A percentile compares a stretch with the other conserved stretches of the same genome.
Conservation (phyloP, 2,797 vertebrate genomes). For the Parauchenoglanis punctatus region DNA sequence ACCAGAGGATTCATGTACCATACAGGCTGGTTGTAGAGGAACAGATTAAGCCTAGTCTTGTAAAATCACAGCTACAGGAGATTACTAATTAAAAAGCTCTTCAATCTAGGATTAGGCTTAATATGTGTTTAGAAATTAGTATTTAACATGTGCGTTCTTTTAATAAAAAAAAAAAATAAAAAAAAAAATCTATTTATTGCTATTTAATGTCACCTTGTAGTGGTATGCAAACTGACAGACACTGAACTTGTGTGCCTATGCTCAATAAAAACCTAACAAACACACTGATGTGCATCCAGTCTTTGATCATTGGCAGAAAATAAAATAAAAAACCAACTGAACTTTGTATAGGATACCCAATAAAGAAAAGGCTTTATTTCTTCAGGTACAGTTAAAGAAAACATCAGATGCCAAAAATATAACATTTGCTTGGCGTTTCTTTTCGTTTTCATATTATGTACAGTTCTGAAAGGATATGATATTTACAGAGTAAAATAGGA, state of each 20-base stretch:
- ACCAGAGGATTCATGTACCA: neutral
- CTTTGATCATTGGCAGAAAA: neutral
- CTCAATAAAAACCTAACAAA: conserved; percentile 45
- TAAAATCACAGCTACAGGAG: neutral
- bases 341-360: conserved; percentile 67
- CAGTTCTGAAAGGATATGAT: conserved; percentile 78
- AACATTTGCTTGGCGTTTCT: conserved; percentile 81
- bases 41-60: conserved; percentile 17
- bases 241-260: conserved; percentile 57
- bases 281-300: neutral
- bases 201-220: conserved; percentile 66
- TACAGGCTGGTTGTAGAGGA: neutral
- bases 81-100: neutral
- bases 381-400: conserved; percentile 84
- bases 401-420: conserved; percentile 85
- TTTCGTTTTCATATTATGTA: conserved; percentile 83
- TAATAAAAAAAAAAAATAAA: neutral
- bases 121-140: conserved; percentile 3
- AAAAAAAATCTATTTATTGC: conserved; percentile 57
- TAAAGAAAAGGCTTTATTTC: conserved; percentile 77
- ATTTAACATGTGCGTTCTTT: conserved; percentile 50
- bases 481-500: conserved; percentile 77
- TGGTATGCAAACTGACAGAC: conserved; percentile 64
- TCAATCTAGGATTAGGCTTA: conserved; percentile 24
- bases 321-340: neutral